Percentiles rank a stretch among this genome's conserved stretches.
phyloP scores from a whole-genome alignment of 1,140 invertebrate genomes.

The Trypoxylus dichotomus region DNA sequence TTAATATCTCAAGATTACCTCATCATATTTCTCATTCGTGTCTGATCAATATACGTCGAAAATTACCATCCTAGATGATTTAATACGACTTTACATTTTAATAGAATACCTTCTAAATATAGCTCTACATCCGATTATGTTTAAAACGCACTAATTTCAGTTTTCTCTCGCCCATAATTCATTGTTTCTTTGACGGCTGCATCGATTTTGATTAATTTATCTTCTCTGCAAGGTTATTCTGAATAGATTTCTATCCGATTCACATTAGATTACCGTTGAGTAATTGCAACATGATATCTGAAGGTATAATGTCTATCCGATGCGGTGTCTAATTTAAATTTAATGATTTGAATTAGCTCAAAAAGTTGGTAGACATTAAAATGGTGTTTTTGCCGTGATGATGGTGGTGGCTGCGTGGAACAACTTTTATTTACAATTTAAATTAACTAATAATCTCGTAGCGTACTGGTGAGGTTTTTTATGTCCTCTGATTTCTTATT shows the following conservation, averaged over 20 bases:
- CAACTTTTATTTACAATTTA: slow-evolving; percentile 22
- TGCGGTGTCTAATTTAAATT: background rate
- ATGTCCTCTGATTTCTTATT: slow-evolving; percentile 5
- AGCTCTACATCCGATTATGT: background rate
- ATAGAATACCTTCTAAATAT: background rate
- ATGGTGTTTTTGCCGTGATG: background rate
- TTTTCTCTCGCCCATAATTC: slow-evolving; percentile 11
- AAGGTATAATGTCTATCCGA: background rate
- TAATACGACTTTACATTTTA: slow-evolving; percentile 16
- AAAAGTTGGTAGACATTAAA: slow-evolving; percentile 1
- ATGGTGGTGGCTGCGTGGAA: background rate
- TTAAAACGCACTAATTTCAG: slow-evolving; percentile 16
- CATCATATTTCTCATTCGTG: background rate
- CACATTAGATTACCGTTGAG: background rate
- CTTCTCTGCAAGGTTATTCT: background rate
- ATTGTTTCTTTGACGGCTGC: slow-evolving; percentile 9
- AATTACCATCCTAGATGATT: background rate
- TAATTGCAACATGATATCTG: background rate
- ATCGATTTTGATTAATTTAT: slow-evolving; percentile 13
- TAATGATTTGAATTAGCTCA: slow-evolving; percentile 8
- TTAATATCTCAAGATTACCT: background rate
- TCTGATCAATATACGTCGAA: background rate
- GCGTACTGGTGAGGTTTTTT: slow-evolving; percentile 14
- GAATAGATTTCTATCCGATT: background rate
- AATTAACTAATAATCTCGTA: slow-evolving; percentile 22